A percentile compares a stretch with the other conserved stretches of the same genome.
Conservation (phyloP, 1,140 invertebrate species). For the Chrysomallon squamiferum region DNA sequence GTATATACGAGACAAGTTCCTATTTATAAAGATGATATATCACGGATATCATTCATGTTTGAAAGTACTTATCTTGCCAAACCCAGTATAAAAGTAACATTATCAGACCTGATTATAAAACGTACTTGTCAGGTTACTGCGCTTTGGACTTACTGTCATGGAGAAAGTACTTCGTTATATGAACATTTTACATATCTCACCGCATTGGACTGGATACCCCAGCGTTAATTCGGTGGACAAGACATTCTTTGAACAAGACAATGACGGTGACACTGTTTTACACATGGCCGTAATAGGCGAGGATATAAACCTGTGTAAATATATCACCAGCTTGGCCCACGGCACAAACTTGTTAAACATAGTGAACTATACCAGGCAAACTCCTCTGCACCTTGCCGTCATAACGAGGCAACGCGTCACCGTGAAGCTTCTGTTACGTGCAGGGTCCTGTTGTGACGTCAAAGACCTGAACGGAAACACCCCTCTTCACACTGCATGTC, state of each 20-base stretch:
- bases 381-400: conserved; percentile 76
- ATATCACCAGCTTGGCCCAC: conserved; percentile 11
- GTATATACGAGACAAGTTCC: no score
- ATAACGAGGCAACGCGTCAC: conserved; percentile 71
- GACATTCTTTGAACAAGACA: background rate
- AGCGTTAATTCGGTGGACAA: no score
- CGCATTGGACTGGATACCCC: no score
- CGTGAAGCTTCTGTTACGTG: conserved; percentile 71
- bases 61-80: no score
- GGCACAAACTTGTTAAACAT: background rate
- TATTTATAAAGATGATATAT: no score
- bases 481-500: conserved; percentile 80
- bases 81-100: no score
- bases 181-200: no score
- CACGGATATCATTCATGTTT: no score
- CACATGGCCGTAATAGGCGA: conserved; percentile 13
- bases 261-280: conserved; percentile 7
- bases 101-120: no score
- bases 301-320: background rate
- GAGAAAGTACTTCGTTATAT: no score
- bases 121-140: no score
- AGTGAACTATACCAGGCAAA: conserved; percentile 52
- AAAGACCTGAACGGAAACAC: conserved; percentile 63
- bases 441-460: conserved; percentile 67
- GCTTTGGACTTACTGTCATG: no score